phyloP scores from a whole-genome alignment of 2,888 invertebrate species.

The Drosophila cracens region DNA sequence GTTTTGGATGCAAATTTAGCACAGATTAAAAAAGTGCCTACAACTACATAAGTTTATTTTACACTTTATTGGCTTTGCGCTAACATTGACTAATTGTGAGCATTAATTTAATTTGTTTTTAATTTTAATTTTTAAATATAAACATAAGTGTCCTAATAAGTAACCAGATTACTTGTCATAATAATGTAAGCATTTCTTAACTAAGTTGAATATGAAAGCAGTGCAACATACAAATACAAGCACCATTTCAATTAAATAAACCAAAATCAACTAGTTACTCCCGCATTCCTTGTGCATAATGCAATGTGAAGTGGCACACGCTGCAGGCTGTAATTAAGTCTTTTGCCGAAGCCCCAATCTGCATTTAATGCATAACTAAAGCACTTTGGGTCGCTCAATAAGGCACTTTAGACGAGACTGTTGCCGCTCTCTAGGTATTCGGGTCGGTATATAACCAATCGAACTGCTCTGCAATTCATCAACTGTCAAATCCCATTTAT shows the following conservation, averaged over 20 bases:
- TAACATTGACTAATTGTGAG: background rate
- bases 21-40: background rate
- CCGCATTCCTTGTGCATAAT: constrained; percentile 32
- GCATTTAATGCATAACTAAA: constrained; percentile 54
- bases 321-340: constrained; percentile 29
- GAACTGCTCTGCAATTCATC: constrained; percentile 73
- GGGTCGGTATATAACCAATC: constrained; percentile 55
- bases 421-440: constrained; percentile 14
- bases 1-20: background rate
- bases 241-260: constrained; percentile 54
- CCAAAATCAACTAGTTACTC: constrained; percentile 46
- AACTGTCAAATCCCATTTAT: constrained; percentile 77
- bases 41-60: background rate
- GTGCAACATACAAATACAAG: background rate
- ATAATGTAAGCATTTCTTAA: background rate
- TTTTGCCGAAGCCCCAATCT: constrained; percentile 20
- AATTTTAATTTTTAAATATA: too few relatives aligned
- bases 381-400: constrained; percentile 42
- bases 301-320: constrained; percentile 31
- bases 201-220: background rate
- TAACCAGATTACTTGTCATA: background rate
- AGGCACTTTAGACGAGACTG: constrained; percentile 27
- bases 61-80: background rate
- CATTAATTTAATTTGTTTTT: too few relatives aligned
- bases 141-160: too few relatives aligned